These are phyloP conservation scores for Mormyrus proboscirostris DNA, from an alignment of 2,797 vertebrate species.

Conservation along the genomic window DNA sequence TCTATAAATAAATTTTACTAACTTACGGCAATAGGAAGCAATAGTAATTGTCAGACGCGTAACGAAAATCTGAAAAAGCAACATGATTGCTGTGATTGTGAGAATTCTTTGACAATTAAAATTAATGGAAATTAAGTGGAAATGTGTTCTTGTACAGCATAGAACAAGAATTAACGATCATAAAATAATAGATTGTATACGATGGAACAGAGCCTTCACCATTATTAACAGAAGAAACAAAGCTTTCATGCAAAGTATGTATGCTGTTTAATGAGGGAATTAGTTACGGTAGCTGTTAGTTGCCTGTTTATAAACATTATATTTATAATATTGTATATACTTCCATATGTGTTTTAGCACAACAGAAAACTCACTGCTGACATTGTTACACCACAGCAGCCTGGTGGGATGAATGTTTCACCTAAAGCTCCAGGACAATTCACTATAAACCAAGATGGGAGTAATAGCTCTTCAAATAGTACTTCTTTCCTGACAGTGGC, in stretches of 20 bases:
- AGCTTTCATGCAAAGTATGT: background rate
- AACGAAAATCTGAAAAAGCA: background rate
- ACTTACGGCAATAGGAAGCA: background rate
- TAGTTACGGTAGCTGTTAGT: background rate
- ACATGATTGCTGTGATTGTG: background rate
- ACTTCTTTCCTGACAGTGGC: background rate
- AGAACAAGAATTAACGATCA: background rate
- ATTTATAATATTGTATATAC: background rate
- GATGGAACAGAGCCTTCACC: background rate
- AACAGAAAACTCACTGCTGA: background rate
- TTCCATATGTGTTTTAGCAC: background rate
- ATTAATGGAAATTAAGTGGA: background rate
- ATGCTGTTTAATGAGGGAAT: background rate
- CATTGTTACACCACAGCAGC: background rate
- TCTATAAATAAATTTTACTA: background rate
- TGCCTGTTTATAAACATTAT: background rate
- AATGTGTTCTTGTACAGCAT: background rate
- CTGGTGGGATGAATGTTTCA: background rate
- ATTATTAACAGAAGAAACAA: background rate
- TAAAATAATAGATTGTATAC: background rate
- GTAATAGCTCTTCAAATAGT: background rate
- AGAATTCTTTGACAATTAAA: background rate
- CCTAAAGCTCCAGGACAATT: background rate
- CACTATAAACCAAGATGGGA: background rate
- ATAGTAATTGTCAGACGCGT: background rate